phyloP scores from a whole-genome alignment of 2,888 invertebrate genomes.

The Yponomeuta malinellus region DNA sequence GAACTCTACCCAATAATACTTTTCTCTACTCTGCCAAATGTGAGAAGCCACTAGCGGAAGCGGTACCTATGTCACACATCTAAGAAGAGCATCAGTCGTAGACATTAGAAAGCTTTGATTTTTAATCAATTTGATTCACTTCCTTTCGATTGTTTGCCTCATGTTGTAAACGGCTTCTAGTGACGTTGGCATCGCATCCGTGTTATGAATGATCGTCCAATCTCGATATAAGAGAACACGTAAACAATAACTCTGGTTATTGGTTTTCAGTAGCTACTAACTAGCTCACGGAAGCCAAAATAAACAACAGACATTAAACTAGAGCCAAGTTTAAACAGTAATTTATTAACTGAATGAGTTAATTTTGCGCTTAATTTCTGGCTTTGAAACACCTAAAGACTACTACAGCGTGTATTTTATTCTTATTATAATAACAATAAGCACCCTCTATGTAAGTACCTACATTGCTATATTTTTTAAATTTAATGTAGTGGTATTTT shows the following conservation, averaged over 20 bases:
- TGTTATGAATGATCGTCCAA: constrained; percentile 5
- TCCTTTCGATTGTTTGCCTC: not conserved
- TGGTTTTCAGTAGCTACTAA: constrained; percentile 7
- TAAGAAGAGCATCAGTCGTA: not conserved
- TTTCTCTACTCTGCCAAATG: no score
- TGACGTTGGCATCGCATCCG: constrained; percentile 1
- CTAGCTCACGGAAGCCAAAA: constrained; percentile 6
- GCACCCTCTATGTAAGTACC: no score
- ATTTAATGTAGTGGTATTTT: no score
- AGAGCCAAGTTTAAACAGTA: not conserved
- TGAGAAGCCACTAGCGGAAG: no score
- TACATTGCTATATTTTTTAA: no score
- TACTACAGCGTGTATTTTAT: not conserved
- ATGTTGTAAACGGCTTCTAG: not conserved
- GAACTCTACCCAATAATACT: no score
- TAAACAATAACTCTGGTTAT: constrained; percentile 12
- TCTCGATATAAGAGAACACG: not conserved
- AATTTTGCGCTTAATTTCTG: not conserved
- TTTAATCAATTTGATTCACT: not conserved
- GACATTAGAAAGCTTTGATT: not conserved
- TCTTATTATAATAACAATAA: no score
- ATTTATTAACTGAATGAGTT: not conserved
- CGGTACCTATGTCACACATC: no score
- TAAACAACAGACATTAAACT: constrained; percentile 2
- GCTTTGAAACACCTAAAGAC: not conserved